phyloP scores from a whole-genome alignment of 2,888 invertebrate species.

The Habrosyne pyritoides region DNA sequence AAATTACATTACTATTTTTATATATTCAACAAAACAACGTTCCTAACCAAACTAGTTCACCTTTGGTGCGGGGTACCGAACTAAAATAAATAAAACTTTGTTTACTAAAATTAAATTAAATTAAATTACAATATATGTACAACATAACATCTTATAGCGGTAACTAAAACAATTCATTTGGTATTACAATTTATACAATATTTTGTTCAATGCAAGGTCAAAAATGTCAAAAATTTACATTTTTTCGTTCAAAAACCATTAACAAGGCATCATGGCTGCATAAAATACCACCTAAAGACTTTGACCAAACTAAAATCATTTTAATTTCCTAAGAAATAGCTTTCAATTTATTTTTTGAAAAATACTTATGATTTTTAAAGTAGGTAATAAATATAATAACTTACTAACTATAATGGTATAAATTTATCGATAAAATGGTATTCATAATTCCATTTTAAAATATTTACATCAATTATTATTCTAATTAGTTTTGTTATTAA shows the following conservation, averaged over 20 bases:
- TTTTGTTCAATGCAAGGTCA: background rate
- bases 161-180: background rate
- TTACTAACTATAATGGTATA: no score
- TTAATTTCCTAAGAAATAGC: no score
- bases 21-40: background rate
- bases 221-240: background rate
- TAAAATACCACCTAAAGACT: no score
- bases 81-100: constrained; percentile 1
- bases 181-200: background rate
- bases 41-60: background rate
- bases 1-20: no score
- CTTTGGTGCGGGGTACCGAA: background rate
- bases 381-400: background rate
- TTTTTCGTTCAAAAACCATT: no score
- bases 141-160: background rate
- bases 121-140: background rate
- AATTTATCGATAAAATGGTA: background rate
- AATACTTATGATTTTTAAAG: no score
- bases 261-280: no score
- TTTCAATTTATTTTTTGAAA: no score
- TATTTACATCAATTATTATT: background rate
- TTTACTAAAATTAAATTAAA: no score
- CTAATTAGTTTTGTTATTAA: no score
- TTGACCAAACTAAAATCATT: no score
- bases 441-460: background rate